A percentile compares a stretch with the other conserved stretches of the same genome.
These are phyloP conservation scores for Alentia gelatinosa DNA, from an alignment of 2,888 invertebrate genomes.

Conservation along the genomic window DNA sequence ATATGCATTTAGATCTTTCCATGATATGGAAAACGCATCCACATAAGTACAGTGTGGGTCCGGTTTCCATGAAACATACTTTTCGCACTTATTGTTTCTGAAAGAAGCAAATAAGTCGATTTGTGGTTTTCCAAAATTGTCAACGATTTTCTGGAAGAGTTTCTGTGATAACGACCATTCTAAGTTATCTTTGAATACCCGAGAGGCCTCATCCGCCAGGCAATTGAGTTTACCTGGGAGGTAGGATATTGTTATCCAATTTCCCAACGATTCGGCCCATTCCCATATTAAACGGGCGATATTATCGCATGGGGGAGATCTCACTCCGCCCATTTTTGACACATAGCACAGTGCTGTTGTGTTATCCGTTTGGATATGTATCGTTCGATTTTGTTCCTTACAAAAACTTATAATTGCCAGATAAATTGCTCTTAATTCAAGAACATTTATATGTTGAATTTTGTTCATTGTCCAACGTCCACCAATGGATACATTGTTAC, in stretches of 20 bases:
- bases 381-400: background rate
- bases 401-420: background rate
- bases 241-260: background rate
- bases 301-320: background rate
- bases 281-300: background rate
- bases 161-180: background rate
- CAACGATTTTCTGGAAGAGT: background rate
- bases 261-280: background rate
- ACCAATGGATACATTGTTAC: background rate
- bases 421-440: background rate
- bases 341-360: background rate
- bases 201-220: background rate
- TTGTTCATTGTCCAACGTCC: background rate
- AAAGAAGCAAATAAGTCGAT: conserved; percentile 13
- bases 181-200: background rate
- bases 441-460: background rate
- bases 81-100: background rate
- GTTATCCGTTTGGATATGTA: background rate
- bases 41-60: background rate
- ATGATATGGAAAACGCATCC: background rate
- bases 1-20: background rate
- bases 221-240: background rate
- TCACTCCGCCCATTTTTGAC: background rate
- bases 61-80: background rate
- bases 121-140: background rate